Conservation (phyloP, 2,888 invertebrate genomes). For the Carabus problematicus region DNA sequence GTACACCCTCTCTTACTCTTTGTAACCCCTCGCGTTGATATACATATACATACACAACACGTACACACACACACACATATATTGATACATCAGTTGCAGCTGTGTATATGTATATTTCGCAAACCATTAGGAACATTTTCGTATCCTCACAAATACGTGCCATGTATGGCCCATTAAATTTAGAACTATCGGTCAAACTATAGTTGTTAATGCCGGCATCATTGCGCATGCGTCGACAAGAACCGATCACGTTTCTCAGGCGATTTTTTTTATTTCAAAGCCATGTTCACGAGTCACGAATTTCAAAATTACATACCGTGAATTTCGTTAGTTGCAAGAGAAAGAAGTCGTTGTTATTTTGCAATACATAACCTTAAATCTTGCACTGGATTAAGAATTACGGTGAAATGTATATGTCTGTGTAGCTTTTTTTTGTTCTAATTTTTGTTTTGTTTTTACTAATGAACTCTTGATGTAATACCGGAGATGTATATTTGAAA, state of each 20-base stretch:
- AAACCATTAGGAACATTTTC: slow-evolving; percentile 4
- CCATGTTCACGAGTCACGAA: background rate
- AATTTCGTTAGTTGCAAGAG: background rate
- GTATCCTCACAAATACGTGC: slow-evolving; percentile 2
- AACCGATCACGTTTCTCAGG: background rate
- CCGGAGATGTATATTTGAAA: too few relatives aligned
- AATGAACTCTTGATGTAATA: too few relatives aligned
- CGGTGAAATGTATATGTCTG: too few relatives aligned
- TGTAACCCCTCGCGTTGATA: background rate
- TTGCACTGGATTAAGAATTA: too few relatives aligned
- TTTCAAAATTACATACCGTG: background rate
- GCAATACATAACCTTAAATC: too few relatives aligned
- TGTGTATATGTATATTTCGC: slow-evolving; percentile 7
- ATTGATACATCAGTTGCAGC: slow-evolving; percentile 7
- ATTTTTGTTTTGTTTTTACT: too few relatives aligned
- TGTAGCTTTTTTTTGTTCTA: too few relatives aligned
- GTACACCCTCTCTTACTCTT: background rate
- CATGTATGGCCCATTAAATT: slow-evolving; percentile 10
- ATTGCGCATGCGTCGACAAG: background rate
- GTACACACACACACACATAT: background rate
- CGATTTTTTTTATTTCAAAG: background rate
- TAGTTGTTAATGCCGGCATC: background rate
- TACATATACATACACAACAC: background rate
- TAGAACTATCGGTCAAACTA: slow-evolving; percentile 4
- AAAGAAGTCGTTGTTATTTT: too few relatives aligned